A percentile compares a stretch with the other conserved stretches of the same genome.
Conservation (phyloP, 2,888 invertebrate species). For the Cheilosia urbana region DNA sequence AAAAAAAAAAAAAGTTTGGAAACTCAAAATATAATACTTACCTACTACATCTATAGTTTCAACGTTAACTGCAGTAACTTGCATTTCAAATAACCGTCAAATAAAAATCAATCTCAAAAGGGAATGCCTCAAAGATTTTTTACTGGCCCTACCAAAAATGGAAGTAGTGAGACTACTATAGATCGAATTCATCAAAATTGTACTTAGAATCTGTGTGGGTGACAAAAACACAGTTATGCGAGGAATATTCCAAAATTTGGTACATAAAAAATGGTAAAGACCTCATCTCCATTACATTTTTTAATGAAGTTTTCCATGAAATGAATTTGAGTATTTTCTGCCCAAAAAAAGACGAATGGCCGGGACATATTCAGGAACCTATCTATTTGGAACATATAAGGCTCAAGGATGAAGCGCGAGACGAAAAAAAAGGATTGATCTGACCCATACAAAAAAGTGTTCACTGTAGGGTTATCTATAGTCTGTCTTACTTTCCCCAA, state of each 20-base stretch:
- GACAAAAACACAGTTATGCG: conserved; percentile 25
- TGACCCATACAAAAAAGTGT: conserved; percentile 26
- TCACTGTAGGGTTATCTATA: not conserved
- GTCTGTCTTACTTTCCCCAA: too few species aligned
- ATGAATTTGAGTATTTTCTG: conserved; percentile 27
- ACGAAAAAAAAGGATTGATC: conserved; percentile 32
- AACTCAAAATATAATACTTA: conserved; percentile 14
- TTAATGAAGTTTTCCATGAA: conserved; percentile 36
- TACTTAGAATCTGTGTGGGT: conserved; percentile 36
- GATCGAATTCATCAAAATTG: conserved; percentile 28
- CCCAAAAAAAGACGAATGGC: conserved; percentile 22
- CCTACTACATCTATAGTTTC: not conserved
- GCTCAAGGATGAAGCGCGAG: conserved; percentile 31
- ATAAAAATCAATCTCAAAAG: conserved; percentile 12
- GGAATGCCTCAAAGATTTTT: conserved; percentile 13
- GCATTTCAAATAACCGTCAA: conserved; percentile 17
- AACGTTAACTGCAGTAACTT: too few species aligned
- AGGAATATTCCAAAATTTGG: conserved; percentile 30
- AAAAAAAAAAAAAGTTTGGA: conserved; percentile 12
- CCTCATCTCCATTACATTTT: conserved; percentile 15
- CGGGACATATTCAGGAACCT: conserved; percentile 14
- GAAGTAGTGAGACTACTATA: conserved; percentile 36
- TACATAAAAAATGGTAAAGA: conserved; percentile 18
- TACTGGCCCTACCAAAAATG: conserved; percentile 26
- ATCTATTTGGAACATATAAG: conserved; percentile 26